Percentiles rank a stretch among this genome's conserved stretches.
phyloP scores from a whole-genome alignment of 2,113 vertebrate genomes.

The Pangasianodon gigas region DNA sequence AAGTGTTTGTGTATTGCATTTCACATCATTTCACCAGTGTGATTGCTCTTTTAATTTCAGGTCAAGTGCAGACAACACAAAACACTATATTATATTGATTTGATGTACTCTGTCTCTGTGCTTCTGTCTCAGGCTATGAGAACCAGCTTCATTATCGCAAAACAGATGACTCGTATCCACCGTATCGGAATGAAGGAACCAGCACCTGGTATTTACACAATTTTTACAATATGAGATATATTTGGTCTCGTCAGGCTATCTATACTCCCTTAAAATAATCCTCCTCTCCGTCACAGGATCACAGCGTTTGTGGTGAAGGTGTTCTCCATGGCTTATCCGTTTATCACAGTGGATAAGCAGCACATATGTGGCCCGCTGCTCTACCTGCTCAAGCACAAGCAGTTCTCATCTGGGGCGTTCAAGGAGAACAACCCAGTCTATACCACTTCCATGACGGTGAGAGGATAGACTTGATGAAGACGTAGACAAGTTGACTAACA shows the following conservation, averaged over 20 bases:
- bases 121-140: slow-evolving; percentile 65
- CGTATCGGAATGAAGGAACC: slow-evolving; percentile 70
- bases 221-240: neutral
- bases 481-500: too few species aligned
- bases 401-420: slow-evolving; percentile 69
- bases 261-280: neutral
- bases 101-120: neutral
- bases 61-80: neutral
- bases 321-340: slow-evolving; percentile 79
- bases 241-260: neutral
- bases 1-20: neutral
- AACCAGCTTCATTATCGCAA: slow-evolving; percentile 72
- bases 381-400: slow-evolving; percentile 83
- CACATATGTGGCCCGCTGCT: slow-evolving; percentile 81
- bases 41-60: too few species aligned
- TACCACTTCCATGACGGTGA: slow-evolving; percentile 70
- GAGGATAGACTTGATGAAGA: neutral
- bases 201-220: slow-evolving; percentile 73
- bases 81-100: neutral
- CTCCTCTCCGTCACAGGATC: slow-evolving; percentile 72
- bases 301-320: slow-evolving; percentile 91
- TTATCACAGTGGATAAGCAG: slow-evolving; percentile 65
- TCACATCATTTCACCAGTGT: too few species aligned
- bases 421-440: slow-evolving; percentile 80
- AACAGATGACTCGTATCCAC: slow-evolving; percentile 72